These are phyloP conservation scores for Mirza zaza DNA, from an alignment of 2,113 vertebrate species.

Conservation along the genomic window DNA sequence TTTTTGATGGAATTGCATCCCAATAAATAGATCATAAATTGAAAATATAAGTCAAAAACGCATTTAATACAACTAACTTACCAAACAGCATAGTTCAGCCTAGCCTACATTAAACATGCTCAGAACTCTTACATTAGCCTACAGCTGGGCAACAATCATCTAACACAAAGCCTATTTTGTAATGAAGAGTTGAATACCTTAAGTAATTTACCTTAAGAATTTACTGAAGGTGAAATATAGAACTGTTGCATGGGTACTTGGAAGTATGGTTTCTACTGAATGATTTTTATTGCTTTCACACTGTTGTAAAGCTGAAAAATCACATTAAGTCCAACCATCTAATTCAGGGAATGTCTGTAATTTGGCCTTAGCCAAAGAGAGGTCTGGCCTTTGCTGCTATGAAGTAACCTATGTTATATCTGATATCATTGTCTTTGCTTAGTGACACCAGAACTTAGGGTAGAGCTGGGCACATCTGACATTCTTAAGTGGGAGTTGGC, in stretches of 20 bases:
- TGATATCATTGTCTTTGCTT: not conserved
- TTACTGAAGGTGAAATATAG: not conserved
- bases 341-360: not conserved
- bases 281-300: not conserved
- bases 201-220: not conserved
- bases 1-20: not conserved
- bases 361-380: not conserved
- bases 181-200: not conserved
- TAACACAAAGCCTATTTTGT: not conserved
- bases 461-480: not conserved
- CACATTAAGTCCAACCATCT: not conserved
- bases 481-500: not conserved
- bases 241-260: not conserved
- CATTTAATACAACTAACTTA: not conserved
- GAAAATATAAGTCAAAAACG: not conserved
- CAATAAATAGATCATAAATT: not conserved
- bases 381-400: not conserved
- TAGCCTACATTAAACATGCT: not conserved
- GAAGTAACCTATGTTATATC: not conserved
- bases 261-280: not conserved
- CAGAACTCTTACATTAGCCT: not conserved
- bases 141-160: not conserved
- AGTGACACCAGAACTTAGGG: not conserved
- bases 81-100: not conserved
- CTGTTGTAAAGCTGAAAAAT: not conserved